Evolutionary conservation across 2,113 vertebrate species (phyloP), one percentile per base, ranked within the genome.

Genomic region (Cyprinodon brontotheroides): DNA sequence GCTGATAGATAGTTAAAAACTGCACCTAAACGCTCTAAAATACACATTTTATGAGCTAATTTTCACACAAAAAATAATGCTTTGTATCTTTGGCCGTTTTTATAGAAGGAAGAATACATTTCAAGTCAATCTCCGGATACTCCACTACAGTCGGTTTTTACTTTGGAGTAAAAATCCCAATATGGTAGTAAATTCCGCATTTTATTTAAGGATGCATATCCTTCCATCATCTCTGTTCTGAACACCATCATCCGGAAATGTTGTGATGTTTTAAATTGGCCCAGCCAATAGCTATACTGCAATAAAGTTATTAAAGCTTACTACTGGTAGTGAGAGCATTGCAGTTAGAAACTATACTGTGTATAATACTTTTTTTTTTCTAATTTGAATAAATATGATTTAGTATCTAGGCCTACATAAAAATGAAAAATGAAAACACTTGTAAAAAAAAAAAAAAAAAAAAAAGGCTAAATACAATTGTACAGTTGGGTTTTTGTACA

Each of bases 181-280:
- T 94, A 94, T 92, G 94, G 94, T 80, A 86, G n/a, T 79, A 70
- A 11, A 74, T 94, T 93, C 93, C 93, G 92, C 78, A 74, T 83
- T 86, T 93, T 93, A 93, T 94, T 94, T 87, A 90, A 87, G 86
- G 81, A 77, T 80, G 79, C 68, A 82, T 84, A 61, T 77, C 61
- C 53, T 83, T 50, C 77, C 71, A 71, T 72, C 75, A 75, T 77
- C 45, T 29, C 64, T 77, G 88, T 78, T 82, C 77, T 43, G 37
- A 76, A 75, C 77, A 79, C 79, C 70, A 83, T 84, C 86, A 87
- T 92, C 93, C 92, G 94, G 94, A 94, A 93, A 89, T 83, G 82
- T 73, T 79, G 71, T 74, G 65, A 82, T 85, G 78, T 72, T 80
- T 39, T 64, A 79, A 82, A 85, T 60, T 83, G 61, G 71, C 66